Evolutionary conservation across 2,888 invertebrate species (phyloP).

Genomic region (Taphrorychus bicolor): DNA sequence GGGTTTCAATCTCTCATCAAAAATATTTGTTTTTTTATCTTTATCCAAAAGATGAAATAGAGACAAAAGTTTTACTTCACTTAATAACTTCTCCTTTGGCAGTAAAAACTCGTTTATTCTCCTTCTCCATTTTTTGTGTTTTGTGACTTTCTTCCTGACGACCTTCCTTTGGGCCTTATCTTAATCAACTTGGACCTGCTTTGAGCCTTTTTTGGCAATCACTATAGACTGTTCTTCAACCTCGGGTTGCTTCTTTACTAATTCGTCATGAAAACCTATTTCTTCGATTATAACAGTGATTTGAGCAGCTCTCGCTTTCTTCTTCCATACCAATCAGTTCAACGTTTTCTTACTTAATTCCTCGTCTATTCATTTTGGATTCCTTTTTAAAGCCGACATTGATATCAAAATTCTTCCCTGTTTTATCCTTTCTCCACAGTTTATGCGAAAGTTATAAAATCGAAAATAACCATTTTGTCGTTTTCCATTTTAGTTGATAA

Average conservation of each 20-base stretch:
- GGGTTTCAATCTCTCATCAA: no score
- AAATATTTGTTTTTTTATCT: no score
- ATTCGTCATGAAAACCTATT: conserved; percentile 43
- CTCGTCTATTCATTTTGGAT: conserved; percentile 54
- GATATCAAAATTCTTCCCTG: no score
- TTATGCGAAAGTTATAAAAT: no score
- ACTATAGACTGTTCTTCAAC: conserved; percentile 41
- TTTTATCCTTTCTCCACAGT: no score
- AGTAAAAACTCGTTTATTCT: conserved; percentile 60
- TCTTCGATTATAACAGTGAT: conserved; percentile 45
- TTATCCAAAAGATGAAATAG: no score
- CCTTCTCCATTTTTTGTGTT: conserved; percentile 57
- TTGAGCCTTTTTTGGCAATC: conserved; percentile 46
- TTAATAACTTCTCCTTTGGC: conserved; percentile 60
- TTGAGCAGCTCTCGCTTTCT: conserved; percentile 50
- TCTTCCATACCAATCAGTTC: conserved; percentile 54
- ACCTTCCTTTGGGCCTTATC: conserved; percentile 51
- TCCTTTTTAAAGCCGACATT: conserved; percentile 49
- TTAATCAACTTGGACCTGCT: conserved; percentile 46
- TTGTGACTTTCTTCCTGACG: conserved; percentile 56
- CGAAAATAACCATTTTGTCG: no score
- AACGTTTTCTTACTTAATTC: conserved; percentile 54
- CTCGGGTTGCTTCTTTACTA: conserved; percentile 44
- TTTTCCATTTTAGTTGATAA: no score
- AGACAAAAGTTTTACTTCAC: conserved; percentile 57